phyloP scores from a whole-genome alignment of 64 coral and sea anemone genomes.

The Montipora cactus region DNA sequence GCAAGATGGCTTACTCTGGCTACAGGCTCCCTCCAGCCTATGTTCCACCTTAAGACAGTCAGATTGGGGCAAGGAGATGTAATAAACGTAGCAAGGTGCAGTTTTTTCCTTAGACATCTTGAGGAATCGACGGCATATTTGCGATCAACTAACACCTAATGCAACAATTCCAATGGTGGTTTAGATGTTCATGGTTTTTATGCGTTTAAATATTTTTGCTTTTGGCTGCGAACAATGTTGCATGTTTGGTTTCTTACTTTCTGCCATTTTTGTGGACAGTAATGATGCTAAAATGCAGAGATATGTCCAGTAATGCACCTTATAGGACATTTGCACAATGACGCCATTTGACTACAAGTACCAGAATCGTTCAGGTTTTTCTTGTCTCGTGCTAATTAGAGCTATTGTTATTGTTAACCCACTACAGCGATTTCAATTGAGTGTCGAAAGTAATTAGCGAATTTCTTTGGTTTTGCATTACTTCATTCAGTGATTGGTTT shows the following conservation, averaged over 20 bases:
- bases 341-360: too few species aligned
- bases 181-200: not conserved
- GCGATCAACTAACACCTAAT: not conserved
- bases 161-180: not conserved
- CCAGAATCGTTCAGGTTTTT: too few species aligned
- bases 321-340: too few species aligned
- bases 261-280: not conserved
- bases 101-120: not conserved
- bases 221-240: not conserved
- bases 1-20: conserved; percentile 81
- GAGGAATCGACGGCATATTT: not conserved
- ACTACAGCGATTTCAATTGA: too few species aligned
- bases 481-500: too few species aligned
- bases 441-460: too few species aligned
- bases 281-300: not conserved
- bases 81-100: too few species aligned
- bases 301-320: too few species aligned
- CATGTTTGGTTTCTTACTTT: not conserved
- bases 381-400: too few species aligned
- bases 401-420: too few species aligned
- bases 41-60: conserved; percentile 73
- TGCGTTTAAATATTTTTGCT: not conserved
- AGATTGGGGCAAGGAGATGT: too few species aligned
- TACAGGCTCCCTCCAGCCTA: conserved; percentile 92
- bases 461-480: too few species aligned